Percentiles rank a stretch among this genome's conserved stretches.
Conservation (phyloP, 2,113 vertebrate species). For the Phoenicopterus ruber region DNA sequence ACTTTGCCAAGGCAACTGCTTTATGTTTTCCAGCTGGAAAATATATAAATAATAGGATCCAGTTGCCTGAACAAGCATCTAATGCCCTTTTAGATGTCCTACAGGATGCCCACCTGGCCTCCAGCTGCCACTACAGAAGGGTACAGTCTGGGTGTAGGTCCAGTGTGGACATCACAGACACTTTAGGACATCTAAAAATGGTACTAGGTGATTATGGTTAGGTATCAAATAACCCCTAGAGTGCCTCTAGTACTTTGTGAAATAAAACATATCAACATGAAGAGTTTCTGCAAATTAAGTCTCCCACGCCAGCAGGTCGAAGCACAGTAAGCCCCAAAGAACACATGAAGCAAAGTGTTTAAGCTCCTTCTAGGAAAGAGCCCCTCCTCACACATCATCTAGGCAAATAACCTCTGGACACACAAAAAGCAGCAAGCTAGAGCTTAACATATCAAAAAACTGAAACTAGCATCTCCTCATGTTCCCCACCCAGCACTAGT, state of each 20-base stretch:
- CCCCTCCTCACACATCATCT: neutral
- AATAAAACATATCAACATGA: neutral
- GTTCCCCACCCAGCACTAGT: neutral
- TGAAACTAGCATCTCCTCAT: neutral
- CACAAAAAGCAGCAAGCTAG: neutral
- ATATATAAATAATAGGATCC: neutral
- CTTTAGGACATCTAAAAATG: neutral
- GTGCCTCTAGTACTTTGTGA: neutral
- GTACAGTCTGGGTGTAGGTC: neutral
- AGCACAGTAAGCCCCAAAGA: neutral
- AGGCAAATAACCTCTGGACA: neutral
- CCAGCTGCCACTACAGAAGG: neutral
- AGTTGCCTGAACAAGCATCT: neutral
- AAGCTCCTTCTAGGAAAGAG: neutral
- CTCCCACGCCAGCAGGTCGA: neutral
- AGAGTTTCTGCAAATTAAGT: neutral
- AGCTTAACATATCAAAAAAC: neutral
- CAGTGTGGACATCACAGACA: neutral
- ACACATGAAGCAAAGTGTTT: fast-evolving
- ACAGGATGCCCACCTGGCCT: neutral
- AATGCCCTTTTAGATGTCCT: neutral
- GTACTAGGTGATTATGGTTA: neutral
- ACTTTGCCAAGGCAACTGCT: neutral
- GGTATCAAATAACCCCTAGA: neutral
- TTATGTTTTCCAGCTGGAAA: neutral